Conservation (phyloP, 2,113 vertebrate species). For the Xyrauchen texanus region DNA sequence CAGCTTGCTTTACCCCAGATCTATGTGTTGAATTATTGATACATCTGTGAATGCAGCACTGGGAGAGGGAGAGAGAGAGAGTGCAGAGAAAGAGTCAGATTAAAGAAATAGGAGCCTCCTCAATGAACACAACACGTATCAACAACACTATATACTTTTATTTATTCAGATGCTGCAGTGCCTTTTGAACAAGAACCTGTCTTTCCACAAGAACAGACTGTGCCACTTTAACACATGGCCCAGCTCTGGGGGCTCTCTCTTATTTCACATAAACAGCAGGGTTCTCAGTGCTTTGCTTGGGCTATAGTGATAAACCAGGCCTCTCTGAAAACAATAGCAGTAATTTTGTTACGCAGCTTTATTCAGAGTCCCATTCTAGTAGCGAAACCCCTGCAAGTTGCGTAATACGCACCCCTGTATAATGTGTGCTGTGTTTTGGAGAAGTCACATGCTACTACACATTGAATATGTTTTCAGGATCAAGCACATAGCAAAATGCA, state of each 20-base stretch:
- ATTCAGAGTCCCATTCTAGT: slow-evolving; percentile 1
- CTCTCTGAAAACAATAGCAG: slow-evolving; percentile 23
- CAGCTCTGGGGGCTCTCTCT: slow-evolving; percentile 33
- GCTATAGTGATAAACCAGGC: slow-evolving; percentile 14
- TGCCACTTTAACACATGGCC: slow-evolving; percentile 52
- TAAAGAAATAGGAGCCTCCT: slow-evolving; percentile 72
- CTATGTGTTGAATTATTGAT: slow-evolving; percentile 77
- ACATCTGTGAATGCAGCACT: slow-evolving; percentile 50
- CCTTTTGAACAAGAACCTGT: slow-evolving; percentile 65
- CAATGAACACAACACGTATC: slow-evolving; percentile 70
- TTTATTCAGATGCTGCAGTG: slow-evolving; percentile 74
- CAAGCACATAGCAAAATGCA: slow-evolving; percentile 10
- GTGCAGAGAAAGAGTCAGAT: slow-evolving; percentile 52
- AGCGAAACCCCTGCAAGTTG: background rate
- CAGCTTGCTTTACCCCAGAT: slow-evolving; percentile 64
- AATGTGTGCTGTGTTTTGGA: slow-evolving; percentile 8
- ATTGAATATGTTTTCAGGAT: slow-evolving; percentile 31
- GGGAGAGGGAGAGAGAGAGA: slow-evolving; percentile 41
- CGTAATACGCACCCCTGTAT: slow-evolving; percentile 12
- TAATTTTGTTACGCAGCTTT: slow-evolving; percentile 18
- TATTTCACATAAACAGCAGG: slow-evolving; percentile 43
- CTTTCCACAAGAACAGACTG: slow-evolving; percentile 62
- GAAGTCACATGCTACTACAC: slow-evolving; percentile 22
- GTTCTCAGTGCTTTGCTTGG: background rate
- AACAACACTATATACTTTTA: slow-evolving; percentile 79